phyloP scores from a whole-genome alignment of 2,797 vertebrate species.

The Crocidura indochinensis region DNA sequence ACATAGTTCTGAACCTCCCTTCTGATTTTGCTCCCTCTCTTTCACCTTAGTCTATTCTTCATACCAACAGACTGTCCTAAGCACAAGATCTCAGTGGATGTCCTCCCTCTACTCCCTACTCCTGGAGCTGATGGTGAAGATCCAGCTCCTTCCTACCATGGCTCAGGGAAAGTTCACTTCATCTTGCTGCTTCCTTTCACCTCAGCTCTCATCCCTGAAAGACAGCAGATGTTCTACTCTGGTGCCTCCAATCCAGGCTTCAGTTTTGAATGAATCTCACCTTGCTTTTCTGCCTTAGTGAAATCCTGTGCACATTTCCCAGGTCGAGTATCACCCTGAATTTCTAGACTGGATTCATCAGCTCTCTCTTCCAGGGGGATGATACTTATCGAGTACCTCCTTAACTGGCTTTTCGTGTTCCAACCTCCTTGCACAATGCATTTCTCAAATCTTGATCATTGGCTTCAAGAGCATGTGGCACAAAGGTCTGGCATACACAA shows the following conservation, averaged over 20 bases:
- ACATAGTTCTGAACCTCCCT: not conserved
- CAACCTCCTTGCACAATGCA: not conserved
- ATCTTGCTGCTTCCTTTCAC: not conserved
- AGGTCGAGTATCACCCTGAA: constrained; percentile 31
- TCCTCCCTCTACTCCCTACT: too few relatives aligned
- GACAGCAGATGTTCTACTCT: not conserved
- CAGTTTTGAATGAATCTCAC: constrained; percentile 24
- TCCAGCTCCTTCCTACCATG: not conserved
- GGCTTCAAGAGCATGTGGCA: constrained; percentile 1
- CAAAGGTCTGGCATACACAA: not conserved
- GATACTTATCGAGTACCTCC: not conserved
- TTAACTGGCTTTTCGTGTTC: not conserved
- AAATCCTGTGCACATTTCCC: constrained; percentile 35
- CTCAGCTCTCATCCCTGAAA: not conserved
- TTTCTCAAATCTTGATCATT: constrained; percentile 46
- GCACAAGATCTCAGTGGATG: not conserved
- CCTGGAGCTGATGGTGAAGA: too few relatives aligned
- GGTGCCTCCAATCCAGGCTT: constrained; percentile 23
- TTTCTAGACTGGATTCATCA: constrained; percentile 40
- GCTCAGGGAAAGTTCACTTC: not conserved
- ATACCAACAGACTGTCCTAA: not conserved
- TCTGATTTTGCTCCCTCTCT: not conserved
- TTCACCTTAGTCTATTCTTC: not conserved
- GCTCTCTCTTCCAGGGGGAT: not conserved
- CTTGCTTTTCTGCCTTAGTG: constrained; percentile 21